Evolutionary conservation across 2,888 invertebrate genomes (phyloP).

Genomic region (Amphimallon solstitiale): DNA sequence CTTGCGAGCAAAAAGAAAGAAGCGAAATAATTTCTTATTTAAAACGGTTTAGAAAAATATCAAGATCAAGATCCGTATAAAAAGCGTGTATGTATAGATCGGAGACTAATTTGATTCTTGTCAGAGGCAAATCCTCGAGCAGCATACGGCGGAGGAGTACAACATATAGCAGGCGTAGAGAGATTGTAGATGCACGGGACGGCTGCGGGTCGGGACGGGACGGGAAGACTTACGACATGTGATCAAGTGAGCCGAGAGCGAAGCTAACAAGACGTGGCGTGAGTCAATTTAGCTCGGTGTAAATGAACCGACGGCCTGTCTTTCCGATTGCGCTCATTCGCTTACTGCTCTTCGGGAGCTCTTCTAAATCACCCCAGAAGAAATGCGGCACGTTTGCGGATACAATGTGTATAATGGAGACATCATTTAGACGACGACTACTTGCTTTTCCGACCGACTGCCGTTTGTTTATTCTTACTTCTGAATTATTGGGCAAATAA

Average conservation of each 20-base stretch:
- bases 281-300: conserved; percentile 59
- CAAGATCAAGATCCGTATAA: conserved; percentile 36
- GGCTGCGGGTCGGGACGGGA: conserved; percentile 40
- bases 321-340: conserved; percentile 55
- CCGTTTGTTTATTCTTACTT: conserved; percentile 34
- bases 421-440: conserved; percentile 31
- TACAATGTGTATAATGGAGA: conserved; percentile 35
- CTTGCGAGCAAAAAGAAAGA: conserved; percentile 13
- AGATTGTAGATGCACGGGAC: conserved; percentile 28
- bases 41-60: conserved; percentile 34
- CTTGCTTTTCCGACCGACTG: conserved; percentile 34
- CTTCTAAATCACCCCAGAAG: conserved; percentile 38
- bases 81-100: conserved; percentile 35
- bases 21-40: conserved; percentile 35
- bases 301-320: conserved; percentile 60
- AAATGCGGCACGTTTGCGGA: conserved; percentile 34
- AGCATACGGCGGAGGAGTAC: conserved; percentile 40
- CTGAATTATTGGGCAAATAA: conserved; percentile 34
- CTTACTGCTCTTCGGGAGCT: conserved; percentile 47
- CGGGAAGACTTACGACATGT: conserved; percentile 58
- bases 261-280: conserved; percentile 60
- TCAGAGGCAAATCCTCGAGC: conserved; percentile 47
- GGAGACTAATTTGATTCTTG: conserved; percentile 52
- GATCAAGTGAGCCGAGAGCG: conserved; percentile 56
- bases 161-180: conserved; percentile 33